Base-by-base conservation (phyloP, 1,140 invertebrate genomes). In the Saccostrea cuccullata region DNA sequence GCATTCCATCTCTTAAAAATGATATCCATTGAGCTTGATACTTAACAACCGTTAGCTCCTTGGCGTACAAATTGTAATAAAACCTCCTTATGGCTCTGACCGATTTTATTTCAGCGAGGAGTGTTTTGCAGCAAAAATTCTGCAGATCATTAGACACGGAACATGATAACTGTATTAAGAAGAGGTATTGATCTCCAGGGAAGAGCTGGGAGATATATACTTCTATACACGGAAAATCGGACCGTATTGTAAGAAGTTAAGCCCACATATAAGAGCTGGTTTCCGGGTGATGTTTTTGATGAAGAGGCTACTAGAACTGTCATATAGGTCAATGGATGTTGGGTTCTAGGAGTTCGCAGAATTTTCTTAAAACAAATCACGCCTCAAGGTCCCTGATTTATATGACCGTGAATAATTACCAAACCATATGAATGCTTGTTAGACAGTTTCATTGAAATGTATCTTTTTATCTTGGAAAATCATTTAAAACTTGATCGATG, bases 381-480 rank as follows among this genome's bases (percentile, higher is more conserved):
- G 58, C 58, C 6, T 15, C 12, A 36, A 77, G 15, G 58, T 30
- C 30, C 70, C 12, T 77, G 70, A 36, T 77, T 77, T 77, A 77
- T 30, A 30, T 30, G 70, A 77, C 26, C 15, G 26, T 77, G 13
- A 30, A 26, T 77, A 13, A 77, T 73, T 23, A 30, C 26, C 4
- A 13, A 13, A 15, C 12, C 26, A 77, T 30, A 73, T 30, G 12
- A 36, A 15, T 77, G 70, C 15, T 36, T 15, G 15, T 6, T 64
- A n/a, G 15, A 64, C 58, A 20, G 17, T 2, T 13, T 77, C 15
- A 15, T 36, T 36, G 23, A 36, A 77, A 15, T 11, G 70, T 77
- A 77, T 77, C 26, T 77, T 77, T 77, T 13, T 36, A 67, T 77
- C 70, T 17, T 77, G 11, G 23, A 77, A 77, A 77, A 77, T 36